Percentiles rank a stretch among this genome's conserved stretches.
Conservation (phyloP, 2,113 vertebrate genomes). For the Sula dactylatra region DNA sequence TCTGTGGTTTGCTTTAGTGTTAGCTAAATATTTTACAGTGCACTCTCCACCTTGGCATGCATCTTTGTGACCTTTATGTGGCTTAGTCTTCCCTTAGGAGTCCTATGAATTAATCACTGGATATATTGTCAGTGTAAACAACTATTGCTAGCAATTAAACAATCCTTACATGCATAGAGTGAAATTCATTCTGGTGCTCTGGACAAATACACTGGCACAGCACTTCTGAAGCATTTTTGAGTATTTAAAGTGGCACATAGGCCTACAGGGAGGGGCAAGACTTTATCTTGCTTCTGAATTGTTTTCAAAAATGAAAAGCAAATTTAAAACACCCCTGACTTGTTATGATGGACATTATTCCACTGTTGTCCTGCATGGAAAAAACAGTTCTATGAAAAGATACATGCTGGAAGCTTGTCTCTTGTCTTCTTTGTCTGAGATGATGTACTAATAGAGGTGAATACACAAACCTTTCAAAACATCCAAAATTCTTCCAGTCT, state of each 20-base stretch:
- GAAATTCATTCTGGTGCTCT: not conserved
- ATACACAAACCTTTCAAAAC: not conserved
- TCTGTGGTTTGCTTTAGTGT: not conserved
- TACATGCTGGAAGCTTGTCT: not conserved
- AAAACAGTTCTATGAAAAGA: not conserved
- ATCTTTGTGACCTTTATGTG: conserved; percentile 4
- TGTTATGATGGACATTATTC: not conserved
- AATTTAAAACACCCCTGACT: not conserved
- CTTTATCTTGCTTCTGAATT: not conserved
- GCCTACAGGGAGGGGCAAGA: not conserved
- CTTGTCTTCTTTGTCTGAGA: not conserved
- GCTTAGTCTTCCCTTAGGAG: conserved; percentile 1
- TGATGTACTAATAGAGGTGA: not conserved
- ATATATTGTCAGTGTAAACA: conserved; percentile 1
- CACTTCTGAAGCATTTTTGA: not conserved
- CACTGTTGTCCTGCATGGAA: not conserved
- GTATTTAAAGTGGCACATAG: not conserved
- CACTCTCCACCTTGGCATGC: not conserved
- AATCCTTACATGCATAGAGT: not conserved
- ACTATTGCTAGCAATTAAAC: not conserved
- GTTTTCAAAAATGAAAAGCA: not conserved
- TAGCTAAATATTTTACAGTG: conserved; percentile 30
- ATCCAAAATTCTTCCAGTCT: not conserved
- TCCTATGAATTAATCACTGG: conserved; percentile 15
- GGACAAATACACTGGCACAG: not conserved